Conservation (phyloP, 2,797 vertebrate species). For the Otolemur crassicaudatus region DNA sequence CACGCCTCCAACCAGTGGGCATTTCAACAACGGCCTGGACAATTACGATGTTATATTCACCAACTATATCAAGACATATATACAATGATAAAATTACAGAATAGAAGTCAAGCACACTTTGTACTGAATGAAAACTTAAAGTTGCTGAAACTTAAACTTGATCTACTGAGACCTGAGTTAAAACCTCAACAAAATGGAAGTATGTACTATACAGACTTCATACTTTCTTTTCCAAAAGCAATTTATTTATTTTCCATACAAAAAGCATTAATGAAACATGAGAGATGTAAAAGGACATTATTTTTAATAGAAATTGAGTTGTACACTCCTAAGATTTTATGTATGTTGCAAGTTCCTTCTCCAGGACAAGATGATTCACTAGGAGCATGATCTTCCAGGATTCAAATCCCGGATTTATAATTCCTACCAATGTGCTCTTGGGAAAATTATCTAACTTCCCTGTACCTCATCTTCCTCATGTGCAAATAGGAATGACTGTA, state of each 20-base stretch:
- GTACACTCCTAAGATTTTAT: background rate
- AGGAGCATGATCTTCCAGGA: background rate
- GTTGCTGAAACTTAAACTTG: conserved; percentile 5
- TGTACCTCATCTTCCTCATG: background rate
- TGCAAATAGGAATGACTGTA: background rate
- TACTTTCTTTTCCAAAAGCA: conserved; percentile 23
- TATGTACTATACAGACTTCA: background rate
- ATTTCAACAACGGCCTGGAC: conserved; percentile 62
- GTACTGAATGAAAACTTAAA: conserved; percentile 57
- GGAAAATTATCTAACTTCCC: background rate
- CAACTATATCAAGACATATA: conserved; percentile 34
- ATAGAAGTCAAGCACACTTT: conserved; percentile 49
- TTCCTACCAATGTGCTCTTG: background rate
- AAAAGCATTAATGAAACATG: background rate
- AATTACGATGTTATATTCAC: conserved; percentile 69
- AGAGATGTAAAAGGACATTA: background rate
- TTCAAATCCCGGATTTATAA: background rate
- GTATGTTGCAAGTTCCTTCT: conserved; percentile 27
- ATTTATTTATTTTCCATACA: background rate
- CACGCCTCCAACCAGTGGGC: conserved; percentile 63
- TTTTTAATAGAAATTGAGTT: conserved; percentile 39
- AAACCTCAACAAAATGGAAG: conserved; percentile 9
- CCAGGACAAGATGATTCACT: background rate
- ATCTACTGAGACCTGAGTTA: background rate
- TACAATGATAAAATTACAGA: conserved; percentile 35